Evolutionary conservation across 2,888 invertebrate genomes (phyloP).

Genomic region (Ganaspis brasiliensis): DNA sequence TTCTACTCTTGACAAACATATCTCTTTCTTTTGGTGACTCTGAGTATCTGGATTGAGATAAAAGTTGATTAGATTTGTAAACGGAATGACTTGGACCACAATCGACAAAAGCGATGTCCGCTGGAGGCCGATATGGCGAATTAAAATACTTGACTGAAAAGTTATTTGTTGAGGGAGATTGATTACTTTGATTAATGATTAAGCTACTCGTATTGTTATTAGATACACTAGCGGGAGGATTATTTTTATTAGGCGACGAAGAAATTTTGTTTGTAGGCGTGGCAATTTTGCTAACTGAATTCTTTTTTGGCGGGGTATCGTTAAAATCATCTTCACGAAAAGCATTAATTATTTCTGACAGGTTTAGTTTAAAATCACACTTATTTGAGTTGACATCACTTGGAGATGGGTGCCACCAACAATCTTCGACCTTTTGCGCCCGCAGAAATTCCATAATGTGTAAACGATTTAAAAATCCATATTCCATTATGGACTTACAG

Average conservation of each 20-base stretch:
- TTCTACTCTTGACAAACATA: not conserved
- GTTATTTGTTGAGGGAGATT: not conserved
- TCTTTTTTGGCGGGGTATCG: not conserved
- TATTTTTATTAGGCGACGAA: not conserved
- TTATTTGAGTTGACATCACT: not conserved
- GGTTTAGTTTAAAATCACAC: not conserved
- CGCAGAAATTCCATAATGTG: slow-evolving; percentile 76
- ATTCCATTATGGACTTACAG: slow-evolving; percentile 73
- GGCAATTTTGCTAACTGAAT: not conserved
- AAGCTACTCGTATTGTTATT: too few relatives aligned
- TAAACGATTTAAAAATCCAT: slow-evolving; percentile 68
- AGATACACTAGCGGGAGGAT: too few relatives aligned
- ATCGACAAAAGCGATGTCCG: slow-evolving; percentile 70
- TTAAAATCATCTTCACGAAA: not conserved
- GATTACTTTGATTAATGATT: not conserved
- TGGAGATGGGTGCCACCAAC: slow-evolving; percentile 69
- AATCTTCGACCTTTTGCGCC: slow-evolving; percentile 59
- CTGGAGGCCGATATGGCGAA: slow-evolving; percentile 46
- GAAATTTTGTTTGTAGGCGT: not conserved
- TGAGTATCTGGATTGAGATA: not conserved
- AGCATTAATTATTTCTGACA: not conserved
- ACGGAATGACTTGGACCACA: slow-evolving; percentile 66
- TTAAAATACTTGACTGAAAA: slow-evolving; percentile 12
- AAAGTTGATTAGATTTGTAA: not conserved
- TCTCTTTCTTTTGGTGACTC: not conserved